These are phyloP conservation scores for Lepidurus arcticus DNA, from an alignment of 1,140 invertebrate genomes.

Conservation along the genomic window DNA sequence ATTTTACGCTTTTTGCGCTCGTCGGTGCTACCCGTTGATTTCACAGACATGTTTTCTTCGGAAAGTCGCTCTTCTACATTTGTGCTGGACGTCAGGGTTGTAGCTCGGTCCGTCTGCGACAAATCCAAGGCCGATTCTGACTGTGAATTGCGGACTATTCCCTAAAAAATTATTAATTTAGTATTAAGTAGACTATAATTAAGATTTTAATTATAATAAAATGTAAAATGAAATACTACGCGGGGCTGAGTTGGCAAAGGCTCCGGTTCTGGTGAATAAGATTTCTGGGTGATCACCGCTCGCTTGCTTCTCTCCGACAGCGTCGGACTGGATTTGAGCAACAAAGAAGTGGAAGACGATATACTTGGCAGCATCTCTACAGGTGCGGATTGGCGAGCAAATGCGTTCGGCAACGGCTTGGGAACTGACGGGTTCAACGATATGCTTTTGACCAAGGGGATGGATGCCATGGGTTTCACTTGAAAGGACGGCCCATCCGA, in stretches of 20 bases:
- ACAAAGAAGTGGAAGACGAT: background rate
- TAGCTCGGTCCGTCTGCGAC: background rate
- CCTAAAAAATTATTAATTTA: no score
- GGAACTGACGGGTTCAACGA: background rate
- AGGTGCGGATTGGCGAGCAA: background rate
- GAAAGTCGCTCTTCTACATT: background rate
- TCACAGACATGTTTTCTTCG: background rate
- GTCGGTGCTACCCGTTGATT: background rate
- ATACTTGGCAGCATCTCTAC: background rate
- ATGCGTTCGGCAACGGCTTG: background rate
- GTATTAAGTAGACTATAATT: no score
- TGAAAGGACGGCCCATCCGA: background rate
- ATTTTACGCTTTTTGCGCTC: background rate
- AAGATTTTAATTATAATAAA: no score
- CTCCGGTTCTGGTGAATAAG: background rate
- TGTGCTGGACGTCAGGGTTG: background rate
- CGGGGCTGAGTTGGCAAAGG: background rate
- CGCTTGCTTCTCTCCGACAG: background rate
- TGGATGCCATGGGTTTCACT: background rate
- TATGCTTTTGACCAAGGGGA: background rate
- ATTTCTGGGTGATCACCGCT: background rate
- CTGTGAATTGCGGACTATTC: background rate
- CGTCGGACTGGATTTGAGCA: background rate
- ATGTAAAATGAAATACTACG: background rate
- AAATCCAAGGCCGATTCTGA: constrained; percentile 27